Conservation (phyloP, 2,797 vertebrate genomes). For the Ctenochaetus hawaiiensis region DNA sequence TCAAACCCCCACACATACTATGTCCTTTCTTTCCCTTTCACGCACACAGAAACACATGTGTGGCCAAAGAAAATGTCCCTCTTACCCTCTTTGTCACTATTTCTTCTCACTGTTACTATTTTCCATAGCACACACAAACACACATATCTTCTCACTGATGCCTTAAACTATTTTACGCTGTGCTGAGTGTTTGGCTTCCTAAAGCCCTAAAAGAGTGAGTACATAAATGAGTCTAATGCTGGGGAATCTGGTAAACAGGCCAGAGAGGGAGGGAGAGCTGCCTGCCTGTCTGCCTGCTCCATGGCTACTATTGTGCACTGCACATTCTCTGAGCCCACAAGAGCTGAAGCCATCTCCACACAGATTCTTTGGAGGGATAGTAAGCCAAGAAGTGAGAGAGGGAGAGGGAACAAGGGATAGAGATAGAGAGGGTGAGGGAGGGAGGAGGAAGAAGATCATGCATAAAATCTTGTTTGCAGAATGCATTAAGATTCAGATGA, state of each 20-base stretch:
- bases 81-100: constrained; percentile 57
- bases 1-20: constrained; percentile 52
- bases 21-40: constrained; percentile 17
- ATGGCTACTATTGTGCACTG: constrained; percentile 85
- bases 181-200: constrained; percentile 61
- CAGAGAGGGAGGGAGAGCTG: constrained; percentile 79
- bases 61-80: constrained; percentile 58
- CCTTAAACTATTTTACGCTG: constrained; percentile 48
- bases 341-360: constrained; percentile 84
- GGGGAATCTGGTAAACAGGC: constrained; percentile 86
- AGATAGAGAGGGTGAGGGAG: constrained; percentile 62
- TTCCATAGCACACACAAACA: constrained; percentile 39
- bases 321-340: constrained; percentile 86
- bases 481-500: constrained; percentile 90
- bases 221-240: constrained; percentile 82
- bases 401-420: constrained; percentile 42
- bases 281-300: constrained; percentile 82
- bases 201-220: constrained; percentile 73
- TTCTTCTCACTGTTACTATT: constrained; percentile 16
- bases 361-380: constrained; percentile 81
- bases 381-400: constrained; percentile 82
- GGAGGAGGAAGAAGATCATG: constrained; percentile 85
- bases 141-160: constrained; percentile 35
- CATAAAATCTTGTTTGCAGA: constrained; percentile 90
- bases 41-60: constrained; percentile 55